Evolutionary conservation across 1,140 invertebrate genomes (phyloP), one percentile per base, ranked within the genome.

Genomic region (Leptinotarsa lineolata): DNA sequence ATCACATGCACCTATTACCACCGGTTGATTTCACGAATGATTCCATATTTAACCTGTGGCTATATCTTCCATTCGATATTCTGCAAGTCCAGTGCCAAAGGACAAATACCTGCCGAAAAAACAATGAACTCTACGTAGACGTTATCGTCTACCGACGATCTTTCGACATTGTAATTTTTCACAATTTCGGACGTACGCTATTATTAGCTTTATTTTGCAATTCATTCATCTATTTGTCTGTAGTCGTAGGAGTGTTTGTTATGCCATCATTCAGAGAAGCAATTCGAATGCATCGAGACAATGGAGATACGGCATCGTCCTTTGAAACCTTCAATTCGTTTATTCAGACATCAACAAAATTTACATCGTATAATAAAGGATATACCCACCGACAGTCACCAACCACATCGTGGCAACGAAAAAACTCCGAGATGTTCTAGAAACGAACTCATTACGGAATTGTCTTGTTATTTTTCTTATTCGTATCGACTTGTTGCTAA

Each of bases 141-240:
- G n/a, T 13, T 54, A 54, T 54, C 48, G 16, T 54, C 15, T 39
- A 13, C 12, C 15, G 48, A 15, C 48, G 16, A 54, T 54, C 48
- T 54, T 54, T 13, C 48, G 48, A 54, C 48, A 54, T 16, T 54
- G n/a, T 54, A 54, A 54, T 54, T 13, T 54, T 54, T 15, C 48
- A 16, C 48, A 54, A 54, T 54, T n/a, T 54, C 48, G 15, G n/a
- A n/a, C 48, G 48, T 54, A 54, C 48, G 15, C 48, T 54, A 54
- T 54, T 54, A 54, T 54, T 54, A 54, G 48, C 48, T 54, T 18
- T 18, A 54, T 54, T 54, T 54, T 54, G 48, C 48, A 54, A 54
- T 54, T 54, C 48, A 54, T 54, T 54, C 48, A 54, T n/a, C 48
- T 54, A 54, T 54, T 54, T 3, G 2, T 39, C 30, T 39, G 30